Evolutionary conservation across 1,140 invertebrate species (phyloP).

Genomic region (Phortica variegata): DNA sequence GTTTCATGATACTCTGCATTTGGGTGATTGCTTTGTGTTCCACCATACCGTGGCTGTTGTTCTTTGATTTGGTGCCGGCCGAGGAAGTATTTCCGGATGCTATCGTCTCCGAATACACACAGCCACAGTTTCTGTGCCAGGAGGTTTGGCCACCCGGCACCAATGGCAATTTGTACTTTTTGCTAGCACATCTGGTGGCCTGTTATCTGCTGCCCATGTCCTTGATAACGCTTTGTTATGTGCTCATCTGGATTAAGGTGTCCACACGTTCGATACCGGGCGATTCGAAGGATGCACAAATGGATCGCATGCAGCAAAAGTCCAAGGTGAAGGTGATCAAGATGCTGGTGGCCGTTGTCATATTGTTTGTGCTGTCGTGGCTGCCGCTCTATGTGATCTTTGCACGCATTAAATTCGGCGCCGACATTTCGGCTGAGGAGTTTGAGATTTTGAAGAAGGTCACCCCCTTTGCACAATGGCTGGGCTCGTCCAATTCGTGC

Average conservation of each 20-base stretch:
- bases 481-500: conserved; percentile 93
- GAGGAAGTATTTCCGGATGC: conserved; percentile 64
- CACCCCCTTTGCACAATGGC: conserved; percentile 92
- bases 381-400: conserved; percentile 90
- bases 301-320: conserved; percentile 88
- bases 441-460: conserved; percentile 78
- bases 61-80: conserved; percentile 76
- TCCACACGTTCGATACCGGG: conserved; percentile 82
- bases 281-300: conserved; percentile 86
- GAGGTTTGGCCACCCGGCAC: conserved; percentile 82
- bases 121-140: conserved; percentile 70
- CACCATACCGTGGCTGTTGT: conserved; percentile 86
- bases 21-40: conserved; percentile 84
- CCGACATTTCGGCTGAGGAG: conserved; percentile 59
- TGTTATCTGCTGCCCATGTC: conserved; percentile 93
- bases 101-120: conserved; percentile 49
- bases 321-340: conserved; percentile 94
- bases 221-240: conserved; percentile 88
- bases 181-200: conserved; percentile 83
- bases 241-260: conserved; percentile 90
- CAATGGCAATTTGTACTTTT: conserved; percentile 81
- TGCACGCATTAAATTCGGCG: conserved; percentile 78
- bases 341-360: conserved; percentile 93
- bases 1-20: conserved; percentile 85
- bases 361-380: conserved; percentile 93